A percentile compares a stretch with the other conserved stretches of the same genome.
phyloP scores from a whole-genome alignment of 2,797 vertebrate genomes.

The Melanotaenia trifasciata region DNA sequence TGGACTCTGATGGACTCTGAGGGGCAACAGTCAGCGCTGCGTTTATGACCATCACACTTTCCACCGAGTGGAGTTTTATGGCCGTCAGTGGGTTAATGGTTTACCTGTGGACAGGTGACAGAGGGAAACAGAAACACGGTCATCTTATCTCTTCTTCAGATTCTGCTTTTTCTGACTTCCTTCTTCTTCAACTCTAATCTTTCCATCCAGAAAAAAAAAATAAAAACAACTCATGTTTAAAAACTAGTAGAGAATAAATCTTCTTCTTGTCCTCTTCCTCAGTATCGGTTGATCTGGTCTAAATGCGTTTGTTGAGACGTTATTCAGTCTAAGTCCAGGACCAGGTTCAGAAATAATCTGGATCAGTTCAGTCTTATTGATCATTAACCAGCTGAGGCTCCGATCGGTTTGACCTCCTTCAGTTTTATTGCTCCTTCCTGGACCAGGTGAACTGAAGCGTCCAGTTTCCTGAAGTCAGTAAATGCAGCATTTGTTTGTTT shows the following conservation, averaged over 20 bases:
- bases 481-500: not conserved
- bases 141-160: not conserved
- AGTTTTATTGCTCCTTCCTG: not conserved
- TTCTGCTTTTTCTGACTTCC: not conserved
- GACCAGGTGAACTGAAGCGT: too few relatives aligned
- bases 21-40: not conserved
- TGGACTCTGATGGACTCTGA: not conserved
- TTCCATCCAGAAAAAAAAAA: too few relatives aligned
- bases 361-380: not conserved
- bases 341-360: not conserved
- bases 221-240: too few relatives aligned
- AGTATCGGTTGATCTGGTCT: too few relatives aligned
- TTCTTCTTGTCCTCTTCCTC: too few relatives aligned
- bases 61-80: slow-evolving; percentile 73
- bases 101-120: slow-evolving; percentile 70
- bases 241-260: too few relatives aligned
- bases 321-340: too few relatives aligned
- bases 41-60: slow-evolving; percentile 73
- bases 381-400: not conserved
- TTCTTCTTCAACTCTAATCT: too few relatives aligned
- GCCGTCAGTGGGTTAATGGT: slow-evolving; percentile 65
- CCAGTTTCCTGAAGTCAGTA: not conserved
- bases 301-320: too few relatives aligned
- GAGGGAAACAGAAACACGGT: slow-evolving; percentile 39
- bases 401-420: not conserved